Evolutionary conservation across 2,797 vertebrate genomes (phyloP), one percentile per base, ranked within the genome.

Genomic region (Gymnoscopelus microlampas): DNA sequence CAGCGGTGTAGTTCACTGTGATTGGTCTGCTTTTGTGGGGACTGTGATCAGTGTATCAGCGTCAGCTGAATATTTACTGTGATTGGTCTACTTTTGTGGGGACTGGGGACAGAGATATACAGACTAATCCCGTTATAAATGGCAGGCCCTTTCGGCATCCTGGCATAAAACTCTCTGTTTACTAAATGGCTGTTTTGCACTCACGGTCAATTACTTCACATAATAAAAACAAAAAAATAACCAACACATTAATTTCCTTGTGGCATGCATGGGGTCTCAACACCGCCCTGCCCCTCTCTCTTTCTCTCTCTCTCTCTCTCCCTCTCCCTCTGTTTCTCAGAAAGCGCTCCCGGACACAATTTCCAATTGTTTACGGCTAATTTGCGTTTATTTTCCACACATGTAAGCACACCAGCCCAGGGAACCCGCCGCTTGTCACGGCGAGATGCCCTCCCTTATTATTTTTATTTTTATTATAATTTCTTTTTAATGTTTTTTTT

Each of bases 361-460:
- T 83, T 80, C 19, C 58, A 32, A 81, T 84, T 89, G 87, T 89
- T 88, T 90, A 85, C 50, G 53, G 81, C 69, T 83, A 85, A 86
- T 90, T 90, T 88, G 75, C 65, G 2, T 4, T 65, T 68, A 54
- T 84, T 87, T 88, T 79, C 67, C 76, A 82, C 78, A 79, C 75
- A 58, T 57, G 64, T 85, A 89, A 88, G 85, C 78, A 78, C 81
- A 74, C 35, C 54, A 57, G 70, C 35, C 32, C 0, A 58, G 66
- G 77, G 56, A 72, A 53, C 48, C 64, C 15, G 68, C 8, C 1
- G 47, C 14, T 1, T 54, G 60, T 63, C 73, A 23, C 4, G 3
- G 70, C 58, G 19, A 32, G 23, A 9, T 14, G 6, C 55, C 49
- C 54, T 57, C 53, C 44, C 0, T 2, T 4, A n/a, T 12, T 1